phyloP scores from a whole-genome alignment of 1,140 invertebrate genomes.

The Fopius arisanus region DNA sequence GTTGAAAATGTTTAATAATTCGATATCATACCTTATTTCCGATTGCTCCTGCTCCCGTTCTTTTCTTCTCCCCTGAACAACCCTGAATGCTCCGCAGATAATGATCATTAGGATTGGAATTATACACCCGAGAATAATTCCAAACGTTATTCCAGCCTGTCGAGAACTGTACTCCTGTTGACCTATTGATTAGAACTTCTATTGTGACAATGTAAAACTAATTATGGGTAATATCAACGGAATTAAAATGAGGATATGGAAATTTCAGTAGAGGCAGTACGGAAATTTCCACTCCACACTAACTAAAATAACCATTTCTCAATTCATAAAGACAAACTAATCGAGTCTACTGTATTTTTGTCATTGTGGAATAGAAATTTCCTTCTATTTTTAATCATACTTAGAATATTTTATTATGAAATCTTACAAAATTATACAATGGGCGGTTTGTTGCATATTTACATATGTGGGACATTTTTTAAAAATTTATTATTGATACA shows the following conservation, averaged over 20 bases:
- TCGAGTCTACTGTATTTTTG: conserved; percentile 22
- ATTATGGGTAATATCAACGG: neutral
- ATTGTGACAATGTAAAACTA: neutral
- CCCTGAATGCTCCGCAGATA: conserved; percentile 74
- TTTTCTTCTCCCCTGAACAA: conserved; percentile 67
- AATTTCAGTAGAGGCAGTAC: conserved; percentile 44
- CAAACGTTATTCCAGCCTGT: conserved; percentile 78
- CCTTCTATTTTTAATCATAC: conserved; percentile 33
- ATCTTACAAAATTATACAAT: conserved; percentile 27
- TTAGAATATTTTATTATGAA: conserved; percentile 27
- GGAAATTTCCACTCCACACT: conserved; percentile 63
- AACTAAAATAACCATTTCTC: conserved; percentile 7
- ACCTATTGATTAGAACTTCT: conserved; percentile 63
- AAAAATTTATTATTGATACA: neutral
- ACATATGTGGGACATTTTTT: neutral
- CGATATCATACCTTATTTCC: conserved; percentile 46
- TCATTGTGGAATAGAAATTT: conserved; percentile 63
- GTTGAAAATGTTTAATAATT: neutral
- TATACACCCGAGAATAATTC: conserved; percentile 77
- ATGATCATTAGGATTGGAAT: conserved; percentile 77
- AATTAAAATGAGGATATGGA: conserved; percentile 39
- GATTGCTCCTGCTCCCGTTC: conserved; percentile 65
- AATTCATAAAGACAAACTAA: conserved; percentile 23
- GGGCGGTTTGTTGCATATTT: neutral
- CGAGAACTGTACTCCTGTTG: conserved; percentile 80